Percentiles rank a stretch among this genome's conserved stretches.
Evolutionary conservation across 2,113 vertebrate genomes (phyloP).

Genomic region (Limanda limanda): DNA sequence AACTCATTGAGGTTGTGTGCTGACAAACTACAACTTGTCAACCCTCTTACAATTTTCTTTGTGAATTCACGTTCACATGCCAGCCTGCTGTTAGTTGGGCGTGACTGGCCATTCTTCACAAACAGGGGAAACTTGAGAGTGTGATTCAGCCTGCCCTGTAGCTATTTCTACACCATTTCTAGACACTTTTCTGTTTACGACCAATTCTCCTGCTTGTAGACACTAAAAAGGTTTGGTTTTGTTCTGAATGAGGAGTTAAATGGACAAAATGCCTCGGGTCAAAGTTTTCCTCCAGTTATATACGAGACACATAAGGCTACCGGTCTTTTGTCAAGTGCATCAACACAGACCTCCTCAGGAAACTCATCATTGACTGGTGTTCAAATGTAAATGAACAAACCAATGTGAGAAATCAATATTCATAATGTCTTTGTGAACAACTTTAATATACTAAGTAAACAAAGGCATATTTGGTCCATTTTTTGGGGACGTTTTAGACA

Average conservation of each 20-base stretch:
- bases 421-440: too few relatives aligned
- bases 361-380: too few relatives aligned
- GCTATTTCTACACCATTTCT: conserved; percentile 22
- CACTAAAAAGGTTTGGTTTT: conserved; percentile 5
- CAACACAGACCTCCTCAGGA: neutral
- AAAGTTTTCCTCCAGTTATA: too few relatives aligned
- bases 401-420: too few relatives aligned
- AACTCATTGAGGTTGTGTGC: conserved; percentile 53
- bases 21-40: conserved; percentile 54
- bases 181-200: conserved; percentile 23
- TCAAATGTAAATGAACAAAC: too few relatives aligned
- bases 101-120: conserved; percentile 45
- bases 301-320: too few relatives aligned
- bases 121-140: conserved; percentile 45
- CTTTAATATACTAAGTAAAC: neutral
- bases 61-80: too few relatives aligned
- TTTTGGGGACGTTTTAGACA: too few relatives aligned
- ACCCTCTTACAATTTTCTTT: conserved; percentile 48
- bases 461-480: too few relatives aligned
- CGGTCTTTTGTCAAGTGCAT: neutral
- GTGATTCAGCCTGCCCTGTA: conserved; percentile 32
- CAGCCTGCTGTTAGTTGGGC: conserved; percentile 55
- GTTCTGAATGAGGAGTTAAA: too few relatives aligned
- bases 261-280: too few relatives aligned
- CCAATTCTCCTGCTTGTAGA: conserved; percentile 6